phyloP scores from a whole-genome alignment of 2,797 vertebrate genomes.

The Pangasius macronema region DNA sequence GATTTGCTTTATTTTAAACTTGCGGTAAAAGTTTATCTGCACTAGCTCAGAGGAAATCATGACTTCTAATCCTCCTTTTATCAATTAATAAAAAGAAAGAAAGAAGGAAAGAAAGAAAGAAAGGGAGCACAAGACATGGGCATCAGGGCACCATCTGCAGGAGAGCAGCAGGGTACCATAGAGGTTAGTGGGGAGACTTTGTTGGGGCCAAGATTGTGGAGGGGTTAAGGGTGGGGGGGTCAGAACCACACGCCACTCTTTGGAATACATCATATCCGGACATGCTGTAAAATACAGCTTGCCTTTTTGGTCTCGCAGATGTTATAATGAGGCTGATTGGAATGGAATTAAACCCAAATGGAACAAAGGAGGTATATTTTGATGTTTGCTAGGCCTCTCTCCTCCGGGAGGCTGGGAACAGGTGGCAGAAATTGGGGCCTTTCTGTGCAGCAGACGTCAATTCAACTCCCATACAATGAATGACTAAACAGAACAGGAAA shows the following conservation, averaged over 20 bases:
- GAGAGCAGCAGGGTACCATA: conserved; percentile 52
- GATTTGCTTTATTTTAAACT: background rate
- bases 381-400: conserved; percentile 39
- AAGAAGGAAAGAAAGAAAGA: background rate
- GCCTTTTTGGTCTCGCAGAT: conserved; percentile 58
- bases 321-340: conserved; percentile 57
- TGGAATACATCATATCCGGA: conserved; percentile 50
- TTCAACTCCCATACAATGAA: background rate
- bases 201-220: conserved; percentile 34
- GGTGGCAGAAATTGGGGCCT: conserved; percentile 42
- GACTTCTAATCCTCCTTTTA: background rate
- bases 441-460: conserved; percentile 19
- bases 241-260: conserved; percentile 55
- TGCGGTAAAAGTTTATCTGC: background rate
- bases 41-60: background rate
- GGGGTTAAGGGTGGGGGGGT: conserved; percentile 18
- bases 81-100: background rate
- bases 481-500: conserved; percentile 20
- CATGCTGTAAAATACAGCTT: conserved; percentile 47
- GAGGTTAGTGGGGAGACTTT: conserved; percentile 45
- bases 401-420: conserved; percentile 35
- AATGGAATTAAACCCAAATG: conserved; percentile 52
- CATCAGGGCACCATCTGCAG: conserved; percentile 64
- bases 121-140: conserved; percentile 46
- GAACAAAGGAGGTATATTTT: conserved; percentile 41